phyloP scores from a whole-genome alignment of 2,888 invertebrate species.

The Lasioglossum vierecki region DNA sequence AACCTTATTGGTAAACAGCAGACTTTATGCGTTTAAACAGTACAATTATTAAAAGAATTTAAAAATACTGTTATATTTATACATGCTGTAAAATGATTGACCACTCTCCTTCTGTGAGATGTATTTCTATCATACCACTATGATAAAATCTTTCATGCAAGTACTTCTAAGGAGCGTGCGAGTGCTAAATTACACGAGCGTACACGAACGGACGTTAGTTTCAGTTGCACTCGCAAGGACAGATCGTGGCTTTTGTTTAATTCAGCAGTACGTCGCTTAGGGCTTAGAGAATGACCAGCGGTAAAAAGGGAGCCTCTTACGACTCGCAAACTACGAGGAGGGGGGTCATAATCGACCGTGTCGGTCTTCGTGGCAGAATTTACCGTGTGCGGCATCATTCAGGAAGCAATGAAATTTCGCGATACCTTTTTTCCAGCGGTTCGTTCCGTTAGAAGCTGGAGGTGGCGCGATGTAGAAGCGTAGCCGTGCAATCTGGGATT shows the following conservation, averaged over 20 bases:
- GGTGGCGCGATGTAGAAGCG: conserved; percentile 11
- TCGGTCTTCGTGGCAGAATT: not conserved
- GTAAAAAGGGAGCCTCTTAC: not conserved
- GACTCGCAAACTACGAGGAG: not conserved
- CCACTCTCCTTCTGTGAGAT: no score
- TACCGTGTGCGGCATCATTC: not conserved
- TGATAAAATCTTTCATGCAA: no score
- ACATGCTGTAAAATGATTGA: no score
- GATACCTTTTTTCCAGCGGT: conserved; percentile 12
- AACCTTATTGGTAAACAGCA: no score
- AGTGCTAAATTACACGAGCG: no score
- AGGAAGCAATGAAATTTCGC: conserved; percentile 30
- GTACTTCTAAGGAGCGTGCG: no score
- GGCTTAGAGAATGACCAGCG: not conserved
- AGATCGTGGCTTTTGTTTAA: not conserved
- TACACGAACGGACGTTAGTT: not conserved
- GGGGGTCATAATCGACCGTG: not conserved
- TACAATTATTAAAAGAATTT: no score
- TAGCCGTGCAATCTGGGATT: conserved; percentile 39
- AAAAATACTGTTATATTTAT: no score
- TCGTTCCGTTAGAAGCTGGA: conserved; percentile 36
- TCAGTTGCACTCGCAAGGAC: not conserved
- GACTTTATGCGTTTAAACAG: no score
- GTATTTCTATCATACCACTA: no score
- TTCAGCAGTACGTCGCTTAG: not conserved